Base-by-base conservation (phyloP, 2,113 vertebrate genomes). In the Machaerirhynchus nigripectus region DNA sequence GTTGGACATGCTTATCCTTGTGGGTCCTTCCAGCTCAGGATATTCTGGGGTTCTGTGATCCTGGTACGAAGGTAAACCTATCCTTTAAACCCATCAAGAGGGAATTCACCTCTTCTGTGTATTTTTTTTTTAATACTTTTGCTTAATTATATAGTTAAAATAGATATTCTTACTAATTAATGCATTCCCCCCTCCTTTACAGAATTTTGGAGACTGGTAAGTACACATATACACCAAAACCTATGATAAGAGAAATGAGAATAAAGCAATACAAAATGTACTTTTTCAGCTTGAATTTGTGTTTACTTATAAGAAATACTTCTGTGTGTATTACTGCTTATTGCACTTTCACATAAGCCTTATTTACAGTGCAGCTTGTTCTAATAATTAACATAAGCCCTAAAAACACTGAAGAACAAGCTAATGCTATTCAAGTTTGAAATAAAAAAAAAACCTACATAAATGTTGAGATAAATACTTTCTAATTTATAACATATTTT, bases 1-100 rank as follows among this genome's bases (percentile, higher is more conserved):
- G 15, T 27, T 65, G 13, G 33, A 27, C 7, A 24, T 1, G 1
- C 1, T 46, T 21, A 35, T 56, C 49, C 6, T 70, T 2, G 1
- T 28, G 22, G 20, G 4, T 56, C 2, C 14, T 46, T 79, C 22
- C 30, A 70, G 22, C 39, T 46, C 61, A 70, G 20, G 61, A 21
- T n/a, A 17, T 76, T 84, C 61, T 50, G 19, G 46, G 8, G 6
- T 65, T 74, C 19, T 40, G 7, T 40, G 33, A 23, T 50, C 33
- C 13, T 52, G 57, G 44, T 22, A 52, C 21, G 40, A 44, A 33
- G 24, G 5, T 55, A 68, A 91, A 46, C 2, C 13, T 55, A 7
- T 33, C 10, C 24, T 64, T 81, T 84, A 84, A 56, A 46, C 12
- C 20, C 20, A 79, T 89, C 52, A 67, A 64, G 86, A 57, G 39